Evolutionary conservation across 2,888 invertebrate genomes (phyloP).

Genomic region (Caenorhabditis sp.): DNA sequence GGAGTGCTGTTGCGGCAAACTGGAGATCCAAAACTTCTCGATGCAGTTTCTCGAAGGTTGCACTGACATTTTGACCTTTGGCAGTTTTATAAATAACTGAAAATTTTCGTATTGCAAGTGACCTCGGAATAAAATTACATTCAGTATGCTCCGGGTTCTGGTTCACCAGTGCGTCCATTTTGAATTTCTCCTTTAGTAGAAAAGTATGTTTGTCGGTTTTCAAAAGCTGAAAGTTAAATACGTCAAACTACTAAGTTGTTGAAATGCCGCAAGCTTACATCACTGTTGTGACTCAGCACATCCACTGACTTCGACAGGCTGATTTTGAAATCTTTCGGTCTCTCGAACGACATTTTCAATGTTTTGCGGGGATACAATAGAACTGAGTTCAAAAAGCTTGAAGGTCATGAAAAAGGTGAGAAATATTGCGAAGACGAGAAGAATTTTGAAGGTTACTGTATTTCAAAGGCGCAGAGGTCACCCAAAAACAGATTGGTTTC

Average conservation of each 20-base stretch:
- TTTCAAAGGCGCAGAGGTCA: not conserved
- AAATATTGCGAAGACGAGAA: not conserved
- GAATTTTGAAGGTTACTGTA: not conserved
- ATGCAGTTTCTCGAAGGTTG: slow-evolving; percentile 30
- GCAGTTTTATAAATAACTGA: slow-evolving; percentile 7
- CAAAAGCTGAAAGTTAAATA: slow-evolving; percentile 14
- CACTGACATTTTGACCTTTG: not conserved
- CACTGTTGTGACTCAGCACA: not conserved
- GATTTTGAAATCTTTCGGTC: slow-evolving; percentile 20
- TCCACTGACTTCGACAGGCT: not conserved
- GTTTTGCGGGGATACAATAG: not conserved
- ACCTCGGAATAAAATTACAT: not conserved
- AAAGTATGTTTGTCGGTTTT: not conserved
- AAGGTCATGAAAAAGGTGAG: not conserved
- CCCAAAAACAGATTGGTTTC: not conserved
- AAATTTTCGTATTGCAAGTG: not conserved
- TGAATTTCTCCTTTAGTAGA: not conserved
- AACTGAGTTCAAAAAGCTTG: not conserved
- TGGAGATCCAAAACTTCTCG: slow-evolving; percentile 30
- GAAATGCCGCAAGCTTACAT: not conserved
- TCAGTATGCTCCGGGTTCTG: not conserved
- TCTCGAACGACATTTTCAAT: slow-evolving; percentile 20
- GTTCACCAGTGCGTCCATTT: not conserved
- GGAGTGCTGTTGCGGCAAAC: not conserved
- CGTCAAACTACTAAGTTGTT: no score